A percentile compares a stretch with the other conserved stretches of the same genome.
phyloP scores from a whole-genome alignment of 2,113 vertebrate species.

The Xiphophorus maculatus region DNA sequence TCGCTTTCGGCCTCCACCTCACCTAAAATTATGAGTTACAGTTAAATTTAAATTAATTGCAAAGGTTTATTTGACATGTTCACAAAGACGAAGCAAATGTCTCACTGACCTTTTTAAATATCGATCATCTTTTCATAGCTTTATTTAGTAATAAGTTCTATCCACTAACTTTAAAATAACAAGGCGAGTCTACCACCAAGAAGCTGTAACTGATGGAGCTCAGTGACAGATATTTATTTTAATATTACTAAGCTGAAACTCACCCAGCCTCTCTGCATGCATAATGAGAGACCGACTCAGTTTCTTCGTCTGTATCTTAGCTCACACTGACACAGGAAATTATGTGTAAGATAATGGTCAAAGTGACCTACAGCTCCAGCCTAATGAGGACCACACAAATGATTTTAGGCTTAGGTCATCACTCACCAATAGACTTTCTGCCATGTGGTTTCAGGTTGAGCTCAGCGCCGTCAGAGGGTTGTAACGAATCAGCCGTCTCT shows the following conservation, averaged over 20 bases:
- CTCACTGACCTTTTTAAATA: neutral
- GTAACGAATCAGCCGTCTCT: slow-evolving; percentile 71
- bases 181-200: neutral
- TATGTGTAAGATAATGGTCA: slow-evolving; percentile 32
- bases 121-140: neutral
- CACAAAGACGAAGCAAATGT: neutral
- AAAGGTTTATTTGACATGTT: neutral
- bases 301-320: slow-evolving; percentile 27
- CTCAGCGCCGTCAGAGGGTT: slow-evolving; percentile 69
- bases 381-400: slow-evolving; percentile 32
- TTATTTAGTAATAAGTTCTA: neutral
- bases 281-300: slow-evolving; percentile 37
- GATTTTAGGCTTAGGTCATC: slow-evolving; percentile 24
- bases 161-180: slow-evolving; percentile 2
- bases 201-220: neutral
- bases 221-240: slow-evolving; percentile 19
- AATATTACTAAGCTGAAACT: slow-evolving; percentile 22
- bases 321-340: slow-evolving; percentile 46
- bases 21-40: slow-evolving; percentile 75
- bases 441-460: slow-evolving; percentile 72
- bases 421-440: slow-evolving; percentile 80
- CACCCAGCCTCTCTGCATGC: slow-evolving; percentile 8
- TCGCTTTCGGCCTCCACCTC: slow-evolving; percentile 95
- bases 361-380: slow-evolving; percentile 31
- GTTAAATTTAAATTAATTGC: neutral